Evolutionary conservation across 2,888 invertebrate species (phyloP), one percentile per base, ranked within the genome.

Genomic region (Rhorus exstirpatorius): DNA sequence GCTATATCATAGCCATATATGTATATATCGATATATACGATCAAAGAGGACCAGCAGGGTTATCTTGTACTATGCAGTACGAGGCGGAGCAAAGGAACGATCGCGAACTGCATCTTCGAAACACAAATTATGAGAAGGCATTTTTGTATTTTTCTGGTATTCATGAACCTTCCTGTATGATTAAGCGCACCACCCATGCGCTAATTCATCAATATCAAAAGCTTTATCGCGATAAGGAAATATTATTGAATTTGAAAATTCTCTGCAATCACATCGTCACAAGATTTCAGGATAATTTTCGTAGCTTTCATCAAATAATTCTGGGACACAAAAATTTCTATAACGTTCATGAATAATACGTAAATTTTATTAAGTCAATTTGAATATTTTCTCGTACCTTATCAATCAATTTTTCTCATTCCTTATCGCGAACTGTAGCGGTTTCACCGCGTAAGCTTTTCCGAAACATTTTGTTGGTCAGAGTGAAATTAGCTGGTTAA

Each of bases 51-150:
- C 77, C 70, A 41, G 44, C 61, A 26, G 49, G 71, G 65, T 81
- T 81, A 81, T 81, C 76, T 76, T 65, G 70, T 71, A 44, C 61
- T 14, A 58, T 14, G 70, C 76, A 76, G 70, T 65, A 60, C 51
- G 65, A 41, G 46, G 63, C 14, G 46, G 68, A 51, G 26, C 10
- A 35, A 60, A 46, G 74, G 44, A 51, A 79, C 68, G 46, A 41
- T 35, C n/a, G n/a, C 49, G 61, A 79, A 74, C 74, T 79, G 72
- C 79, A 79, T 79, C 68, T 63, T 53, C 68, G 61, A 77, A 77
- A 77, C 68, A 61, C 51, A 44, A n/a, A n/a, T 10, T n/a, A 44
- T 6, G 2, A 44, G 1, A 10, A 2, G 12, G 44, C 44, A 3
- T n/a, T n/a, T 10, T n/a, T 3, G 44, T 60, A 60, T 35, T 17